Evolutionary conservation across 2,113 vertebrate species (phyloP), one percentile per base, ranked within the genome.

Genomic region (Piprites chloris): DNA sequence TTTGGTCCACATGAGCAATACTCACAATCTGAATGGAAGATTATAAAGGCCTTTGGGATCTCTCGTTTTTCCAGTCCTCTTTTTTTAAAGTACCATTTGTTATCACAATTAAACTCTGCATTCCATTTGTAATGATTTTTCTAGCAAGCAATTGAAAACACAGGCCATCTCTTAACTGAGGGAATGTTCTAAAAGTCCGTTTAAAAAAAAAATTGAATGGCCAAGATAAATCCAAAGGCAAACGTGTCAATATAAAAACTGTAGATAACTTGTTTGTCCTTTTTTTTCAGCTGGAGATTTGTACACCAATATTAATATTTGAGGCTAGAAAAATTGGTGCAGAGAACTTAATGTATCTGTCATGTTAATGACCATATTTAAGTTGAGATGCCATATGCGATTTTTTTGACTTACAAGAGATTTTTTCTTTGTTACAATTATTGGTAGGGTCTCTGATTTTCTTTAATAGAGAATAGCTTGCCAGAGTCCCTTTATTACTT

Each of bases 321-420:
- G 41, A 75, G 67, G 21, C 41, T 4, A 85, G 59, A 18, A 39
- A 49, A 73, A 69, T 5, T 6, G 6, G 6, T 58, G 22, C n/a
- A 73, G 82, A 73, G 52, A 56, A 28, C 11, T 49, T 21, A 24
- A 11, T 19, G 21, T n/a, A 35, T 52, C 32, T 72, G 8, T 53
- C 68, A 24, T 53, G 21, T 72, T 85, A 72, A 66, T 84, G 27
- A 18, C 9, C 1, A 0, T 58, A 20, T 61, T 75, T 63, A 46
- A 50, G 20, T 46, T 62, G 27, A 10, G 44, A 58, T 0, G 0
- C 23, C 24, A 8, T 21, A 18, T 7, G 4, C n/a, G 13, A 26
- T 81, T 81, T 87, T 87, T 75, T 44, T 75, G n/a, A 39, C 3
- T 41, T 65, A 26, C 8, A 63, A 30, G 53, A 46, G 16, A 35